Conservation (phyloP, 2,888 invertebrate genomes). For the Chorisops tibialis region DNA sequence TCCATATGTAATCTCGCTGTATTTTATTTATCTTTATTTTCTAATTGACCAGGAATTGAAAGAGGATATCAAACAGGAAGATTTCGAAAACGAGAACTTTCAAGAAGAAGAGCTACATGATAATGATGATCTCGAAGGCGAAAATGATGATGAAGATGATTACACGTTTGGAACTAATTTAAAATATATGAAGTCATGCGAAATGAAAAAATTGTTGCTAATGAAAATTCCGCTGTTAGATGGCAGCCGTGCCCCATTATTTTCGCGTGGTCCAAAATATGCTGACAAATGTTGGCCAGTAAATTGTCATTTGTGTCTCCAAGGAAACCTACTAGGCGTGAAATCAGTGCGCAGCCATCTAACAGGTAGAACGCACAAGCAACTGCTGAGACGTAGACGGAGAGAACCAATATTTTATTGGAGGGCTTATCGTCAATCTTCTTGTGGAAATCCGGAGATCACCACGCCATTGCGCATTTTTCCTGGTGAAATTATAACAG, state of each 20-base stretch:
- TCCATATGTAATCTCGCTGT: too few species aligned
- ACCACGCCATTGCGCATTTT: slow-evolving; percentile 28
- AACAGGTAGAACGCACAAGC: slow-evolving; percentile 19
- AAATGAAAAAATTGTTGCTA: slow-evolving; percentile 1
- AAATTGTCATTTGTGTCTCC: slow-evolving; percentile 30
- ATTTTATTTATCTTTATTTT: too few species aligned
- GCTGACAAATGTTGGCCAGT: slow-evolving; percentile 31
- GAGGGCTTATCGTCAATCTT: slow-evolving; percentile 25
- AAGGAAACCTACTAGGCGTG: slow-evolving; percentile 22
- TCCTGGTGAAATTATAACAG: slow-evolving; percentile 30
- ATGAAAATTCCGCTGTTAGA: slow-evolving; percentile 19
- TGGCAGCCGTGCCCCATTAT: slow-evolving; percentile 18
- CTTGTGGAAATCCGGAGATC: neutral
- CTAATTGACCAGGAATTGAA: too few species aligned
- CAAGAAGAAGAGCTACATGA: too few species aligned
- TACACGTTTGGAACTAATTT: too few species aligned
- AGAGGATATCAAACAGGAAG: too few species aligned
- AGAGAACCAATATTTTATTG: slow-evolving; percentile 17
- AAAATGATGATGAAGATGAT: too few species aligned
- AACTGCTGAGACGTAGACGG: slow-evolving; percentile 4
- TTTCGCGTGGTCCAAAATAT: slow-evolving; percentile 32
- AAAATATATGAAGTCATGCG: neutral
- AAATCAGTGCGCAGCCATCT: slow-evolving; percentile 26
- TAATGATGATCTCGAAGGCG: too few species aligned
- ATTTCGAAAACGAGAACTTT: too few species aligned